phyloP scores from a whole-genome alignment of 1,140 invertebrate genomes.

The Cydia splendana region DNA sequence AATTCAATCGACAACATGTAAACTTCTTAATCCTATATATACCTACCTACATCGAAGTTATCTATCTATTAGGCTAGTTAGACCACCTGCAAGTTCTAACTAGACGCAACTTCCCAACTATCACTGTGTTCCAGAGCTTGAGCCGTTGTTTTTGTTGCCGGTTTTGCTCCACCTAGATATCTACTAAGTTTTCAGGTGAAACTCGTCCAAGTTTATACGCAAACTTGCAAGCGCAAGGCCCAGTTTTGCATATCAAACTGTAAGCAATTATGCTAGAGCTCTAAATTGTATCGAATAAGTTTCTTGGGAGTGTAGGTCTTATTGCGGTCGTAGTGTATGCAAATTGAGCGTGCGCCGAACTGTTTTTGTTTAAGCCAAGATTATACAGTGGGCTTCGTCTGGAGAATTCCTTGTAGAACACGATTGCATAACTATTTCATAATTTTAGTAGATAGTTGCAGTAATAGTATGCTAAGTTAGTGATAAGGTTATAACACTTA shows the following conservation, averaged over 20 bases:
- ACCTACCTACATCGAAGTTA: background rate
- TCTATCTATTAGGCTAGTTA: background rate
- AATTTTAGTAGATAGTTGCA: background rate
- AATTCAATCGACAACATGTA: background rate
- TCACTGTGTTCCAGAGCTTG: slow-evolving; percentile 8
- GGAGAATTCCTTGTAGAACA: background rate
- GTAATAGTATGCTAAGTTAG: too few relatives aligned
- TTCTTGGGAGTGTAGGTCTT: slow-evolving; percentile 30
- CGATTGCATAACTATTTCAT: background rate
- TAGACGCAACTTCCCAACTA: slow-evolving; percentile 12
- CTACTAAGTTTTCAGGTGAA: slow-evolving; percentile 18
- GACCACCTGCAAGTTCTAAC: background rate
- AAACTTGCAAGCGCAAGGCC: slow-evolving; percentile 35
- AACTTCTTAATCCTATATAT: background rate
- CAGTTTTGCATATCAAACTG: slow-evolving; percentile 46
- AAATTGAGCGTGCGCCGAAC: slow-evolving; percentile 19
- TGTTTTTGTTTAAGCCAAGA: slow-evolving; percentile 30
- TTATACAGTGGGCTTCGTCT: background rate
- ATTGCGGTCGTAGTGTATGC: slow-evolving; percentile 28
- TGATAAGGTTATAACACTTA: too few relatives aligned
- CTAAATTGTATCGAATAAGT: slow-evolving; percentile 35
- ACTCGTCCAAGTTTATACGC: slow-evolving; percentile 22
- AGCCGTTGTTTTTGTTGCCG: slow-evolving; percentile 18
- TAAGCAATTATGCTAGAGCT: slow-evolving; percentile 8
- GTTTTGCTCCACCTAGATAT: slow-evolving; percentile 2